phyloP scores from a whole-genome alignment of 1,140 invertebrate genomes.

The Tetramorium parvispinum region DNA sequence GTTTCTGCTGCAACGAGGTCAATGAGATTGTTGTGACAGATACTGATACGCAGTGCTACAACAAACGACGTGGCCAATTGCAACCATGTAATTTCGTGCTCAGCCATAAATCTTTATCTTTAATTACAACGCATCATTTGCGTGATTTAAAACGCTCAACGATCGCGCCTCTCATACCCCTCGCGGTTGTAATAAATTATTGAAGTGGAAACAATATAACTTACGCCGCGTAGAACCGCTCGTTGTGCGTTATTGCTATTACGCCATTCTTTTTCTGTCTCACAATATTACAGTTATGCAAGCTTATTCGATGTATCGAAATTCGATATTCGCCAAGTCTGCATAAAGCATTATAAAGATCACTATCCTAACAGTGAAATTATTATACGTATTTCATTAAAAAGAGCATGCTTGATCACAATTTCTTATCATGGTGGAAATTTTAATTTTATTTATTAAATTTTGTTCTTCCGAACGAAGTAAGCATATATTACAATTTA shows the following conservation, averaged over 20 bases:
- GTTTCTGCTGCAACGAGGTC: neutral
- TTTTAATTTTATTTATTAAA: neutral
- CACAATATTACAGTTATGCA: neutral
- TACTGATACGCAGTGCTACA: neutral
- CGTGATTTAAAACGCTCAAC: slow-evolving; percentile 44
- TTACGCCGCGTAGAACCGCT: no score
- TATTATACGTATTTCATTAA: neutral
- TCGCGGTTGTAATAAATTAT: slow-evolving; percentile 46
- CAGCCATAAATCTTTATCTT: slow-evolving; percentile 44
- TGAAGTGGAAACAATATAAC: slow-evolving; percentile 26
- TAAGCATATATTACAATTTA: no score
- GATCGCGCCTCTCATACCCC: neutral
- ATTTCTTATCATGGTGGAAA: neutral
- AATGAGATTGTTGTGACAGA: slow-evolving; percentile 32
- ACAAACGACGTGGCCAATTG: slow-evolving; percentile 5
- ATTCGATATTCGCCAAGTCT: neutral
- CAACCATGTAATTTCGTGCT: slow-evolving; percentile 24
- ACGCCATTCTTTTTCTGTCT: neutral
- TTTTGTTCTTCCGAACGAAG: neutral
- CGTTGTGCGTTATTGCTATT: slow-evolving; percentile 1
- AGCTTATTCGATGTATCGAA: neutral
- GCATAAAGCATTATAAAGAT: neutral
- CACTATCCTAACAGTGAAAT: neutral
- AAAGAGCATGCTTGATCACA: neutral
- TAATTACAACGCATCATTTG: slow-evolving; percentile 52